Percentiles rank a stretch among this genome's conserved stretches.
Evolutionary conservation across 2,113 vertebrate genomes (phyloP).

Genomic region (Glaucidium brasilianum): DNA sequence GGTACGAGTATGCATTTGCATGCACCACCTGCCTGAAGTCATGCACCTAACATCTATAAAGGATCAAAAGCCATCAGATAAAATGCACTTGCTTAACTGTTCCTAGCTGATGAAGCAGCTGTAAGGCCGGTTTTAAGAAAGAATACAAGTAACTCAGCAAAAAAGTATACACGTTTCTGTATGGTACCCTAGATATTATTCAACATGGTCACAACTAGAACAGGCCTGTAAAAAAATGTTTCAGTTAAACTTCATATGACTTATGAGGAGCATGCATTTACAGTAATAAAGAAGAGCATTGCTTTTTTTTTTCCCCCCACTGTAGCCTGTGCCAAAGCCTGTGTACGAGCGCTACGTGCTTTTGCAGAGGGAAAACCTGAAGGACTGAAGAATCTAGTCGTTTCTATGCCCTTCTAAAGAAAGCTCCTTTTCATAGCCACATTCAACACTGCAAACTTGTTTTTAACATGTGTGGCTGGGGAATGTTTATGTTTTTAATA

Average conservation of each 20-base stretch:
- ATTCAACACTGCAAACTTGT: not conserved
- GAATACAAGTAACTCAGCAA: not conserved
- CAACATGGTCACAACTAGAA: not conserved
- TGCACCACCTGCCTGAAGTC: not conserved
- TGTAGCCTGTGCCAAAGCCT: not conserved
- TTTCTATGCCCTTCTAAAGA: constrained; percentile 1
- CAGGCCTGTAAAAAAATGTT: not conserved
- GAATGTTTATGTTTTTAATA: constrained; percentile 10
- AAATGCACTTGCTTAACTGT: not conserved
- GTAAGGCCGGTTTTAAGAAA: not conserved
- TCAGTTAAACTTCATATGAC: not conserved
- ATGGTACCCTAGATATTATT: not conserved
- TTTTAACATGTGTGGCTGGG: not conserved
- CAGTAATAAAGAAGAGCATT: not conserved
- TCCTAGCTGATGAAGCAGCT: not conserved
- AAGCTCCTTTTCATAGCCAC: constrained; percentile 50
- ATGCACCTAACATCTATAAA: not conserved
- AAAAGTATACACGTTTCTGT: not conserved
- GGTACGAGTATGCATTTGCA: not conserved
- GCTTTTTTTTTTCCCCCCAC: not conserved
- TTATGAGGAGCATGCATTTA: not conserved
- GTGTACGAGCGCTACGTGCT: constrained; percentile 43
- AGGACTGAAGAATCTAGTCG: not conserved
- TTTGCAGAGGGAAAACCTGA: not conserved
- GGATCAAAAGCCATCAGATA: not conserved